Conservation (phyloP, 2,797 vertebrate species). For the Gastrophryne carolinensis region DNA sequence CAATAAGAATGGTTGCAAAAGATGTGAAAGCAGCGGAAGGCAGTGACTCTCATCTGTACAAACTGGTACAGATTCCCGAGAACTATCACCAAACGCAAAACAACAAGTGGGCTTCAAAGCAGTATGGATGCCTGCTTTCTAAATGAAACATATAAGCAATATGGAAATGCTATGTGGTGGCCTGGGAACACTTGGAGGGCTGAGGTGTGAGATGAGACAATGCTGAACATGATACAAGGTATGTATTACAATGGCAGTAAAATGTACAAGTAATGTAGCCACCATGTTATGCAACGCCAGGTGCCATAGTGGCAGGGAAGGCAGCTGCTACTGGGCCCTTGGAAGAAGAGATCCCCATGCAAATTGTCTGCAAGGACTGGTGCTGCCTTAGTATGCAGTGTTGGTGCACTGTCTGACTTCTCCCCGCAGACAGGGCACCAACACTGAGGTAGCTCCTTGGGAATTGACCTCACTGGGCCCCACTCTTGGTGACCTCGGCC, state of each 20-base stretch:
- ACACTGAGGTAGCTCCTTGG: no score
- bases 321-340: no score
- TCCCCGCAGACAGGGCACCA: no score
- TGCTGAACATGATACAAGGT: not conserved
- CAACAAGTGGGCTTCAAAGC: slow-evolving; percentile 28
- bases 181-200: not conserved
- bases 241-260: slow-evolving; percentile 11
- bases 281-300: not conserved
- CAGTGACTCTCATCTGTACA: slow-evolving; percentile 65
- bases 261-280: slow-evolving; percentile 20
- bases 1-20: slow-evolving; percentile 78
- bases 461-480: no score
- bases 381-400: no score
- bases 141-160: slow-evolving; percentile 23
- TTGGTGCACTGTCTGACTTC: no score
- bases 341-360: no score
- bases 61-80: slow-evolving; percentile 64
- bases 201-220: slow-evolving; percentile 17
- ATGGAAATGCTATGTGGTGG: not conserved
- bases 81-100: slow-evolving; percentile 58
- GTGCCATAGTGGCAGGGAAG: no score
- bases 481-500: no score
- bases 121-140: not conserved
- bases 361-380: no score
- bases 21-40: slow-evolving; percentile 71